Evolutionary conservation across 2,113 vertebrate species (phyloP), one percentile per base, ranked within the genome.

Genomic region (Protobothrops mucrosquamatus): DNA sequence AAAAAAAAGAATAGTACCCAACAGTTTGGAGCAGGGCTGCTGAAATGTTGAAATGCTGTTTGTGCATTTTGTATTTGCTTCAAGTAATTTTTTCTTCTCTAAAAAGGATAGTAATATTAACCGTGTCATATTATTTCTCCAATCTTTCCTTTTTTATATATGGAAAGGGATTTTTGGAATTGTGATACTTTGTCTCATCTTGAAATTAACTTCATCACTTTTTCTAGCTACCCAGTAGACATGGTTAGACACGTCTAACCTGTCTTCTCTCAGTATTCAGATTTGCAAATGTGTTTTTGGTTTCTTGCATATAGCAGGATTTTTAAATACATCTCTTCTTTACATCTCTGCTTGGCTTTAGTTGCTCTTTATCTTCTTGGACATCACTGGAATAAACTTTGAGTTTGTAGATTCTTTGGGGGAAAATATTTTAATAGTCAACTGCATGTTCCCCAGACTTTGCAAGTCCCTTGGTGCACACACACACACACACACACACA

Each of bases 361-460:
- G 92, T 93, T 97, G 95, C 95, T 95, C 95, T 94, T 96, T 96
- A 96, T 94, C 91, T 89, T 95, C 95, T 92, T 14, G 74, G 95
- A 97, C 94, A 96, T 96, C 95, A 96, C 91, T 81, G 85, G 85
- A 48, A 94, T 0, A n/a, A 64, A 96, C 95, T 96, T 97, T 97
- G 96, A 93, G 29, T 92, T 97, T 97, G 97, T 95, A 95, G 11
- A 88, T 94, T 94, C 90, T 94, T 95, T 91, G 95, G 54, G 52
- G 2, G 39, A 89, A 89, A 87, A 93, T 94, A 94, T 96, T 96
- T 96, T 91, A 91, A 96, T 97, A 94, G 93, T 96, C 94, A 92
- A 86, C 88, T 96, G 92, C 96, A n/a, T 69, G 59, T 96, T 96
- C 96, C 94, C 96, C 87, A 94, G 96, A 94, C 97, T 97, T 97